Evolutionary conservation across 2,888 invertebrate genomes (phyloP), one percentile per base, ranked within the genome.

Genomic region (Tribolium freemani): DNA sequence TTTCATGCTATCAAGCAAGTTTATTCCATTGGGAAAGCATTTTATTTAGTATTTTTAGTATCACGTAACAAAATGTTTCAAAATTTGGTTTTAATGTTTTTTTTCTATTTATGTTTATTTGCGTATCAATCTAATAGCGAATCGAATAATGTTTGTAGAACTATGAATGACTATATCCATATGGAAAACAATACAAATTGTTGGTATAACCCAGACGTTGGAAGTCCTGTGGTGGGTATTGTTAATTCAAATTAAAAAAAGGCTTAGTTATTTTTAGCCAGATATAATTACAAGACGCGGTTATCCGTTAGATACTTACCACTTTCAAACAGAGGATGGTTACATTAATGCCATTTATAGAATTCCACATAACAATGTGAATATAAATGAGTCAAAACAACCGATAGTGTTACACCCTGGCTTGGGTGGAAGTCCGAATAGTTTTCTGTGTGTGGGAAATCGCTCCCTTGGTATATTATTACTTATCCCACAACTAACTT

Each of bases 141-240:
- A 13, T 26, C 51, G 48, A 71, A 69, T 46, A 74, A 74, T 69
- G 71, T 71, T 56, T 74, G 74, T 21, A 51, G 61, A 13, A 53
- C 13, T 13, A 50, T 69, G 10, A 10, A n/a, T 2, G 74, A 71
- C 46, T 74, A 74, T 53, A 11, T 68, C 38, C 48, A 13, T 6
- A 74, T 56, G n/a, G 31, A 45, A 5, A 21, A 31, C 44, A 71
- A 69, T 48, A 31, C 16, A 46, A 69, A 74, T 60, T 74, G 74
- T 53, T 74, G 71, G 71, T 69, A 69, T 53, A 69, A 74, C 58
- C 67, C 74, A 3, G 74, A 74, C 38, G 71, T 74, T 1, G 63
- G 58, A 13, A 38, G 64, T n/a, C 13, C 64, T 20, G 57, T 53
- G 38, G 74, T 74, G 64, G 60, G 38, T 38, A n/a, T 9, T 38